Base-by-base conservation (phyloP, 2,113 vertebrate genomes). In the Maccullochella peelii region DNA sequence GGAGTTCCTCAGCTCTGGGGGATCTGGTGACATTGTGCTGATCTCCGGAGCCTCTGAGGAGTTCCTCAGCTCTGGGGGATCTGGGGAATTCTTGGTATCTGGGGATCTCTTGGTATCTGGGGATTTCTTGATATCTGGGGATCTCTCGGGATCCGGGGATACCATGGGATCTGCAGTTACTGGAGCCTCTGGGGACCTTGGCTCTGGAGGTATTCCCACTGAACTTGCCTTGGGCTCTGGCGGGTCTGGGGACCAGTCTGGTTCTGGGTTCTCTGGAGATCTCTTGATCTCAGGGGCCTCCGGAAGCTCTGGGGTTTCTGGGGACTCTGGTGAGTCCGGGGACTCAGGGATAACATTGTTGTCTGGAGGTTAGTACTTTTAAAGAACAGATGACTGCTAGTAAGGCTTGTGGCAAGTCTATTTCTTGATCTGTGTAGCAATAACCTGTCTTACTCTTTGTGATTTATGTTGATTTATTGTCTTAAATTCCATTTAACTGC, bases 341-440 rank as follows among this genome's bases (percentile, higher is more conserved):
- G 72, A 83, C 63, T 73, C 80, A 47, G 89, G 83, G 59, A 92
- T 95, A 91, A 94, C 83, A 73, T 76, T 94, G 52, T 20, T 94
- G 78, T 83, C 92, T 89, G 92, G 84, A 96, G 95, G 95, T 96
- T 90, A 95, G 95, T 95, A 94, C 70, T 38, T 89, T 47, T 42
- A 77, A 55, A 83, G 47, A 86, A 4, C 47, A 87, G 77, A 68
- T 44, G 25, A 23, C 21, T 59, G 40, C 12, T 23, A 59, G 38
- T 54, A 38, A 62, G 47, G 23, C 63, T 36, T 52, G 21, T 62
- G n/a, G 38, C 21, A 71, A 61, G n/a, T 72, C 72, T 38, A 12
- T 49, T 49, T 61, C 72, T 63, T 66, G 1, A 33, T 49, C 16
- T 59, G n/a, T 78, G 36, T 66, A 58, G 20, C 42, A 73, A 27